Base-by-base conservation (phyloP, 2,888 invertebrate species). In the Thera britannica region DNA sequence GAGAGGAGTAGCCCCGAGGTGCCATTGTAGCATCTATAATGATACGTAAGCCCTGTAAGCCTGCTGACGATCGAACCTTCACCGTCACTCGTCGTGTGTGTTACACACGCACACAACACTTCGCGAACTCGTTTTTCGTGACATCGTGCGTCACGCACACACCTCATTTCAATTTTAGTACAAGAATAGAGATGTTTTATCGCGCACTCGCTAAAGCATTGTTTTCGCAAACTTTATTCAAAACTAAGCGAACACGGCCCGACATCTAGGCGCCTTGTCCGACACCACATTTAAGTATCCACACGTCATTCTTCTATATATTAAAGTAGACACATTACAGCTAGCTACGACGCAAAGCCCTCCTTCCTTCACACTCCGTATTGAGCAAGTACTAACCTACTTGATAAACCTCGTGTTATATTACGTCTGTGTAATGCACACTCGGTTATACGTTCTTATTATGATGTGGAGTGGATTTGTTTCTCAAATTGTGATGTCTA, bases 121-220 rank as follows among this genome's bases (percentile, higher is more conserved):
- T 66, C 73, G 77, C 74, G 68, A 77, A 83, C 83, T 78, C 77
- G 82, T 79, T 82, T 83, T 82, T 83, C 86, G 85, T 86, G 85
- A 84, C 84, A 74, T 77, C 79, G 77, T 78, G 82, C 79, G 81
- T 87, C 87, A 87, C 87, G 87, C 87, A 84, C 79, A 77, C 78
- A 78, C 80, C 79, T 83, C 76, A 82, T 82, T 84, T 81, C 76
- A 82, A 82, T 84, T 82, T 83, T 80, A 83, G 75, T 80, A 83
- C 80, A 81, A 79, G 76, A 76, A 80, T 81, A 75, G 77, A 81
- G 77, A 72, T 75, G 77, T 78, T 82, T 79, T 75, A 78, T 80
- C 77, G 79, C 72, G 65, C 7, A 9, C 44, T 70, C 68, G 71
- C 76, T 75, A 71, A 79, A 78, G 81, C 77, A 77, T 80, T 79